These are phyloP conservation scores for Phaonia tiefii DNA, from an alignment of 2,888 invertebrate genomes.

Conservation along the genomic window DNA sequence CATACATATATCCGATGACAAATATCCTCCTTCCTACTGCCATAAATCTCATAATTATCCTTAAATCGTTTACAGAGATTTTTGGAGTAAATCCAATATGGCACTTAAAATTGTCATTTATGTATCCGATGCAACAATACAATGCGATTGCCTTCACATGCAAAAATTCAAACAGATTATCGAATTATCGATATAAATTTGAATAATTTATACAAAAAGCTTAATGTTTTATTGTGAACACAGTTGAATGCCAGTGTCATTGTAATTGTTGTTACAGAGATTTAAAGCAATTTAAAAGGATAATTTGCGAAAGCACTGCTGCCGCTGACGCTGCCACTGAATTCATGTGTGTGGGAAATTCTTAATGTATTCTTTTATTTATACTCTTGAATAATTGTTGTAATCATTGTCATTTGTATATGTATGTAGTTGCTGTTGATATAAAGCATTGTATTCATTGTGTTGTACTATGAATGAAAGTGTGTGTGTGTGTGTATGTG, in stretches of 20 bases:
- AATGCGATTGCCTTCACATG: no score
- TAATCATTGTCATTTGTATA: not conserved
- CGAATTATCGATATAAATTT: no score
- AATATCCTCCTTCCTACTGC: not conserved
- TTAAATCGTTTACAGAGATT: not conserved
- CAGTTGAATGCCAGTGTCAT: no score
- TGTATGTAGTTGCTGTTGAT: not conserved
- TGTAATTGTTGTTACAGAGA: no score
- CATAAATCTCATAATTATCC: not conserved
- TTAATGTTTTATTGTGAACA: no score
- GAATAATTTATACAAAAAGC: no score
- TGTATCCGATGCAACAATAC: no score
- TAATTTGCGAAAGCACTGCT: no score
- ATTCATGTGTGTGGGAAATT: not conserved
- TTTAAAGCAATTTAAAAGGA: no score
- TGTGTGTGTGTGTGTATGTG: not conserved
- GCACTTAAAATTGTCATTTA: no score
- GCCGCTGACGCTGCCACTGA: not conserved
- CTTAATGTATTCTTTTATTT: not conserved
- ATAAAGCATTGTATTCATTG: not conserved
- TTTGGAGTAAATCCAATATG: conserved; percentile 15
- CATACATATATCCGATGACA: no score
- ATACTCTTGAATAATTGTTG: not conserved
- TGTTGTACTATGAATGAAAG: not conserved
- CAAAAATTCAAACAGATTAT: no score